A percentile compares a stretch with the other conserved stretches of the same genome.
phyloP scores from a whole-genome alignment of 2,888 invertebrate species.

The Diadromus collaris region DNA sequence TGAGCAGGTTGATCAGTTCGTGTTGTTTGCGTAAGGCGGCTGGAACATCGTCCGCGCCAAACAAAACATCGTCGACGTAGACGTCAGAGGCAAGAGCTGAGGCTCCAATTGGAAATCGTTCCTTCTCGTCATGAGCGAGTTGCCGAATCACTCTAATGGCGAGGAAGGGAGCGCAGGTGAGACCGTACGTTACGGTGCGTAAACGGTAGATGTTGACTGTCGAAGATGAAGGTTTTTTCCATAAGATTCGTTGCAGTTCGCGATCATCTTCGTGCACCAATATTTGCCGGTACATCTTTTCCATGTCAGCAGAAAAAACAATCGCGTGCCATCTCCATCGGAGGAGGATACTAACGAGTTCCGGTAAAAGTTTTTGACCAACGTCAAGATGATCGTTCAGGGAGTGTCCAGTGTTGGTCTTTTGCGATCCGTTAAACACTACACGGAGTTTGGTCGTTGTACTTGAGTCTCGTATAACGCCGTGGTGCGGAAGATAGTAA shows the following conservation, averaged over 20 bases:
- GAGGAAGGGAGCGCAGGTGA: conserved; percentile 28
- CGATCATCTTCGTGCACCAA: conserved; percentile 54
- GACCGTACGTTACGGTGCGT: conserved; percentile 21
- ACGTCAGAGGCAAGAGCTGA: conserved; percentile 30
- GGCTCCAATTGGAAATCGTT: conserved; percentile 23
- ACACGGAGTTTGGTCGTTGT: conserved; percentile 72
- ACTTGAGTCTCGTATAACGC: conserved; percentile 70
- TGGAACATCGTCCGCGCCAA: conserved; percentile 36
- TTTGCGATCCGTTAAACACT: conserved; percentile 72
- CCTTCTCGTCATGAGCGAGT: conserved; percentile 16
- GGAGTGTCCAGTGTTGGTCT: conserved; percentile 66
- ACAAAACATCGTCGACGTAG: conserved; percentile 52
- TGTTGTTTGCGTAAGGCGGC: neutral
- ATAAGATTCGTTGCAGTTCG: conserved; percentile 72
- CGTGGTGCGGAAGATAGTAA: conserved; percentile 66
- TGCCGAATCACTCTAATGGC: conserved; percentile 18
- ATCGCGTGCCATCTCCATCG: conserved; percentile 19
- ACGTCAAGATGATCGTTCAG: conserved; percentile 64
- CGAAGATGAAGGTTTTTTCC: conserved; percentile 57
- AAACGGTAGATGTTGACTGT: conserved; percentile 8
- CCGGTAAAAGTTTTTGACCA: conserved; percentile 72
- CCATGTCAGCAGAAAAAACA: conserved; percentile 38
- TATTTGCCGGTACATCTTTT: conserved; percentile 45
- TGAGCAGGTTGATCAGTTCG: conserved; percentile 39
- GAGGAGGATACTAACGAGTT: conserved; percentile 16